Conservation (phyloP, 2,113 vertebrate genomes). For the Illadopsis cleaveri region DNA sequence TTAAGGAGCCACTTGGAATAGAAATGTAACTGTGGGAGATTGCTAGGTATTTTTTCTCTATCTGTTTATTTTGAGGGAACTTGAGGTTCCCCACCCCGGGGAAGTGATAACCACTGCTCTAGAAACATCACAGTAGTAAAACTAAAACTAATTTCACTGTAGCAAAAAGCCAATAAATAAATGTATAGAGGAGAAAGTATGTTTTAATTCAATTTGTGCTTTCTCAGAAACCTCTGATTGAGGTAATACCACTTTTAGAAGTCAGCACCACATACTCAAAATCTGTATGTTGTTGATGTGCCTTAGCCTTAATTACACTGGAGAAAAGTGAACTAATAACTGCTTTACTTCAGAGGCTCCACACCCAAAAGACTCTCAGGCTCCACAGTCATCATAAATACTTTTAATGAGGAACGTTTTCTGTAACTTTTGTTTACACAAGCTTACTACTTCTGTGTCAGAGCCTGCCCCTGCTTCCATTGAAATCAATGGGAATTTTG, state of each 20-base stretch:
- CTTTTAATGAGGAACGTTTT: not conserved
- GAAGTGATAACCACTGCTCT: not conserved
- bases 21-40: not conserved
- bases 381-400: slow-evolving; percentile 22
- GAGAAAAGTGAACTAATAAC: not conserved
- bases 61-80: not conserved
- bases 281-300: not conserved
- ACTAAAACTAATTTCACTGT: not conserved
- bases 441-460: not conserved
- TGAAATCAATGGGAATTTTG: not conserved
- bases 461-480: not conserved
- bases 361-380: slow-evolving; percentile 18
- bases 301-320: not conserved
- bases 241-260: not conserved
- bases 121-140: not conserved
- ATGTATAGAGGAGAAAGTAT: not conserved
- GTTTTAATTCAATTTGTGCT: not conserved
- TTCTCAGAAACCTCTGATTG: not conserved
- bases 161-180: not conserved
- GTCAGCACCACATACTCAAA: not conserved
- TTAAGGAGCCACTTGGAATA: not conserved
- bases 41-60: not conserved
- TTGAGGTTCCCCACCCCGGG: fast-evolving
- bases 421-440: slow-evolving; percentile 21
- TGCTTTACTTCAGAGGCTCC: not conserved